Evolutionary conservation across 2,888 invertebrate species (phyloP).

Genomic region (Synanthedon vespiformis): DNA sequence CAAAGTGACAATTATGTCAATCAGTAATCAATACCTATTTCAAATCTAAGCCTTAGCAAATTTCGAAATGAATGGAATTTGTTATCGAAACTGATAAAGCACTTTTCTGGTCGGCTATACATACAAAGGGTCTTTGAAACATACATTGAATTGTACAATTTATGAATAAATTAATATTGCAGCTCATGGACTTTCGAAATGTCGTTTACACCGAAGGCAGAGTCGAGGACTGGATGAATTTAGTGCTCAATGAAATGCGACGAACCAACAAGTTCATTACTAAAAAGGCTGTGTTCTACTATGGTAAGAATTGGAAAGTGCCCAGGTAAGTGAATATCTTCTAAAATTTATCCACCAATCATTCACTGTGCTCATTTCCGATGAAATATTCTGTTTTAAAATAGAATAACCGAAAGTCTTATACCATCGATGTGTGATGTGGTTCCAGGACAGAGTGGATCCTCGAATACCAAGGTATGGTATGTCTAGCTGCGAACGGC

Average conservation of each 20-base stretch:
- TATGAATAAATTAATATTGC: neutral
- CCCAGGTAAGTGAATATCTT: conserved; percentile 55
- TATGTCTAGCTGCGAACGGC: conserved; percentile 85
- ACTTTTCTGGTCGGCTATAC: too few species aligned
- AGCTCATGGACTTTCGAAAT: conserved; percentile 82
- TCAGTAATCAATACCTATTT: too few species aligned
- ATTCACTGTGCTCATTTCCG: too few species aligned
- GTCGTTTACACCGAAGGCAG: conserved; percentile 80
- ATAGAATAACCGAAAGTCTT: too few species aligned
- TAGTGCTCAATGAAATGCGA: conserved; percentile 86
- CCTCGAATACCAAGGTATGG: conserved; percentile 89
- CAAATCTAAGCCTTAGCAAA: too few species aligned
- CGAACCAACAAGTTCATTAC: conserved; percentile 84
- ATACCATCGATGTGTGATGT: too few species aligned
- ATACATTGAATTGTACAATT: neutral
- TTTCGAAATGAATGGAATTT: too few species aligned
- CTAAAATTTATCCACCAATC: too few species aligned
- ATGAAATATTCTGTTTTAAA: too few species aligned
- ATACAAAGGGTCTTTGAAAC: too few species aligned
- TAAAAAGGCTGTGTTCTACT: conserved; percentile 89
- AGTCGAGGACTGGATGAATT: conserved; percentile 94
- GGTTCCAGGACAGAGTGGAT: conserved; percentile 84
- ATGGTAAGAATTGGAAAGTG: conserved; percentile 78
- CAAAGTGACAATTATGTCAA: too few species aligned
- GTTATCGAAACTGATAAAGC: too few species aligned